Evolutionary conservation across 2,888 invertebrate genomes (phyloP), one percentile per base, ranked within the genome.

Genomic region (Limnephilus marmoratus): DNA sequence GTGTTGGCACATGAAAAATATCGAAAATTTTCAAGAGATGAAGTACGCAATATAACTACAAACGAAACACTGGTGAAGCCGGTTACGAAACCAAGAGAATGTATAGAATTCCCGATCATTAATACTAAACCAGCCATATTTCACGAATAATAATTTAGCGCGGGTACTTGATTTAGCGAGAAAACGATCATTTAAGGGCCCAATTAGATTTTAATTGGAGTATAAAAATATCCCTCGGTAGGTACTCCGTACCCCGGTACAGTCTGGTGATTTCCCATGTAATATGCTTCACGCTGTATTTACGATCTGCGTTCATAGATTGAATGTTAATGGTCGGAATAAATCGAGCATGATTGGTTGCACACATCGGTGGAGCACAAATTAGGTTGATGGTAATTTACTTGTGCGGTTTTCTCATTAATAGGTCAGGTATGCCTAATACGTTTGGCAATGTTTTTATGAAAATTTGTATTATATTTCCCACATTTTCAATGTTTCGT

Each of bases 191-290:
- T 45, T 29, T 9, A 41, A 68, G 45, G 45, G 45, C n/a, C 49
- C 86, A 86, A 45, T 86, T 86, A 86, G 86, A 45, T 86, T 86
- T 49, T 49, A 86, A 86, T 86, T 86, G 86, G 41, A 45, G 86
- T 86, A 13, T 86, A 86, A 18, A 41, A 86, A 86, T 86, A 18
- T 49, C 24, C 68, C 68, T 1, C n/a, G 24, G 53, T 68, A 68
- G 68, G 68, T 68, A 24, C 24, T 24, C 68, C 24, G 68, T 68
- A 68, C 37, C 11, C n/a, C 49, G 15, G 45, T 49, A 45, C 86
- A 86, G 24, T 86, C 45, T 37, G 45, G 45, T 45, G 49, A 45
- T 29, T 85, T 37, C n/a, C 85, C 41, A 34, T 45, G 37, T 41
- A 41, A 24, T n/a, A 83, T 9, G 45, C n/a, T 45, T 13, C 13